A percentile compares a stretch with the other conserved stretches of the same genome.
These are phyloP conservation scores for Globodera rostochiensis DNA, from an alignment of 1,140 invertebrate genomes.

Conservation along the genomic window DNA sequence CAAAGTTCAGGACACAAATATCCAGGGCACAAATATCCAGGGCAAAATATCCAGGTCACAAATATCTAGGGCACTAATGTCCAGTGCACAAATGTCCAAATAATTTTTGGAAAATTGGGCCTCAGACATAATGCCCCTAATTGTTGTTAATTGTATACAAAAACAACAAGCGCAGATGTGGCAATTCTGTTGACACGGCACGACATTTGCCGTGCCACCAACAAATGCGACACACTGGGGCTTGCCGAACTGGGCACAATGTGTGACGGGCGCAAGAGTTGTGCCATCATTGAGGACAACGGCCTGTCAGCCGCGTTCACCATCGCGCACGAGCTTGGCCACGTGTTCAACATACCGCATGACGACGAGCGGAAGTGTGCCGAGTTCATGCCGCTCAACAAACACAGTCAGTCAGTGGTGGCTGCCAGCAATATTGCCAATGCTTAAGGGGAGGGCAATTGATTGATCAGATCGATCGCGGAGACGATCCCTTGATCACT, in stretches of 20 bases:
- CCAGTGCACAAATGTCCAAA: too few species aligned
- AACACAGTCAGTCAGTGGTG: slow-evolving; percentile 35
- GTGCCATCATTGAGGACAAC: slow-evolving; percentile 86
- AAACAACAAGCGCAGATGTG: slow-evolving; percentile 64
- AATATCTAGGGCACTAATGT: too few species aligned
- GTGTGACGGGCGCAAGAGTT: slow-evolving; percentile 77
- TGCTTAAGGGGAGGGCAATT: too few species aligned
- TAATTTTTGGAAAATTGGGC: too few species aligned
- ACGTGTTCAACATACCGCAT: slow-evolving; percentile 86
- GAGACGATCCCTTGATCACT: too few species aligned
- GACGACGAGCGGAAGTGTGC: slow-evolving; percentile 77
- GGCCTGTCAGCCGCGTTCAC: slow-evolving; percentile 84
- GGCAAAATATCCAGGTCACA: too few species aligned
- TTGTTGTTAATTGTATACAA: not conserved
- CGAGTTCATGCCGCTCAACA: slow-evolving; percentile 68
- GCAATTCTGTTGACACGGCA: slow-evolving; percentile 85
- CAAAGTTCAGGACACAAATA: too few species aligned
- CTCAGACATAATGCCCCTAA: too few species aligned
- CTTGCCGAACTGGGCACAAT: slow-evolving; percentile 81
- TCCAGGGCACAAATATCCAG: too few species aligned
- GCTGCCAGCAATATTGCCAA: too few species aligned
- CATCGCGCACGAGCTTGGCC: slow-evolving; percentile 87
- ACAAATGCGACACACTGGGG: slow-evolving; percentile 69
- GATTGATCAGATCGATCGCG: too few species aligned
- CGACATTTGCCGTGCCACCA: slow-evolving; percentile 62